Evolutionary conservation across 2,888 invertebrate genomes (phyloP).

Genomic region (Eulithis prunata): DNA sequence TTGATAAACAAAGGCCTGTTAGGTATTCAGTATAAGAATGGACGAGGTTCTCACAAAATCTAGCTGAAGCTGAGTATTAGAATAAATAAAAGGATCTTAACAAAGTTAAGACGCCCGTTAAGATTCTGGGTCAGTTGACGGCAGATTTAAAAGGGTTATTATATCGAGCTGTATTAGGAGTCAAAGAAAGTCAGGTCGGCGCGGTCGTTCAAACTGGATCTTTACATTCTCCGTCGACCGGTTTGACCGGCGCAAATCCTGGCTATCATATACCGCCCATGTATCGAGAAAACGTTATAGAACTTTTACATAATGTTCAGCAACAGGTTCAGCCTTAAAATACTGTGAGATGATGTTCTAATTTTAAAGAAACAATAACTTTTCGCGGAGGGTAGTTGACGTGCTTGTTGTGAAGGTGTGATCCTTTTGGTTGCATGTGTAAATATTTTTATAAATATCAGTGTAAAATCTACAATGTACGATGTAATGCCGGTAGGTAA

Average conservation of each 20-base stretch:
- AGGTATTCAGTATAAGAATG: not conserved
- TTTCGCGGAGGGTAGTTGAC: not conserved
- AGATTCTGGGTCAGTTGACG: slow-evolving; percentile 11
- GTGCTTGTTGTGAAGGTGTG: not conserved
- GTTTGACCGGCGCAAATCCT: slow-evolving; percentile 80
- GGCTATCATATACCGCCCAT: slow-evolving; percentile 56
- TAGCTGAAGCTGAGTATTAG: not conserved
- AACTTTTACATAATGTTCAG: slow-evolving; percentile 38
- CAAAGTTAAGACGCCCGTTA: not conserved
- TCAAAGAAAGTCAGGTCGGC: slow-evolving; percentile 72
- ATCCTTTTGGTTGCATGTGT: not conserved
- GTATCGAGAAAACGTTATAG: slow-evolving; percentile 39
- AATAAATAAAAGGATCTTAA: slow-evolving; percentile 7
- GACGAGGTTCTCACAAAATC: not conserved
- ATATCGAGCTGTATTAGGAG: slow-evolving; percentile 51
- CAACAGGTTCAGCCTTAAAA: slow-evolving; percentile 6
- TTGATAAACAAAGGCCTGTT: too few species aligned
- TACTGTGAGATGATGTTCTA: not conserved
- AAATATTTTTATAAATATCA: not conserved
- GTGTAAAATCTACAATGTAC: not conserved
- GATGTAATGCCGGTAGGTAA: not conserved
- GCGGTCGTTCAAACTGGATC: slow-evolving; percentile 71
- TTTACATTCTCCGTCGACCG: slow-evolving; percentile 72
- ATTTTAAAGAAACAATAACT: not conserved
- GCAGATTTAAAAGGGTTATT: slow-evolving; percentile 27